Evolutionary conservation across 2,113 vertebrate species (phyloP).

Genomic region (Psettodes erumei): DNA sequence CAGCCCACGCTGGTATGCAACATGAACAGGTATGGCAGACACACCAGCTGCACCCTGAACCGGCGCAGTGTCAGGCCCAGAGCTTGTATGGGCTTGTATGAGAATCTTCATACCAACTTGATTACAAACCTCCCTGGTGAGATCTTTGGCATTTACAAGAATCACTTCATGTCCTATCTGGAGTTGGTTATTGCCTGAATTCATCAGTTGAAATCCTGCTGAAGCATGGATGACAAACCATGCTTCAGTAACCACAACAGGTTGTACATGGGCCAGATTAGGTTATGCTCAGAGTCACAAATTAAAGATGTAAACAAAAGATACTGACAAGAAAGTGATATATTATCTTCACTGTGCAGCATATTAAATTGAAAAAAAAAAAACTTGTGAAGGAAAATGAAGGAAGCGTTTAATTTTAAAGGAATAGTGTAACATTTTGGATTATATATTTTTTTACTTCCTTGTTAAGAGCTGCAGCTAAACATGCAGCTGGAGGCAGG

Average conservation of each 20-base stretch:
- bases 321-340: background rate
- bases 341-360: background rate
- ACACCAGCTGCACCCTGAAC: background rate
- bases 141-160: background rate
- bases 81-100: conserved; percentile 17
- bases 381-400: background rate
- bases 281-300: background rate
- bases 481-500: background rate
- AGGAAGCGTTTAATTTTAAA: background rate
- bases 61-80: no score
- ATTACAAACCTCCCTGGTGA: background rate
- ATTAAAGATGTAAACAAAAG: no score
- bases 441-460: background rate
- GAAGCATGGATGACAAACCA: conserved; percentile 7
- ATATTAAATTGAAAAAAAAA: background rate
- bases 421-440: background rate
- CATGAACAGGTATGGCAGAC: background rate
- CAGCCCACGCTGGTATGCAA: background rate
- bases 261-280: background rate
- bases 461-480: no score
- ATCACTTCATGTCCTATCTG: background rate
- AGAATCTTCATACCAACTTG: background rate
- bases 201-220: background rate
- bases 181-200: background rate
- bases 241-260: conserved; percentile 14